Conservation (phyloP, 2,113 vertebrate genomes). For the Oncorhynchus masou region DNA sequence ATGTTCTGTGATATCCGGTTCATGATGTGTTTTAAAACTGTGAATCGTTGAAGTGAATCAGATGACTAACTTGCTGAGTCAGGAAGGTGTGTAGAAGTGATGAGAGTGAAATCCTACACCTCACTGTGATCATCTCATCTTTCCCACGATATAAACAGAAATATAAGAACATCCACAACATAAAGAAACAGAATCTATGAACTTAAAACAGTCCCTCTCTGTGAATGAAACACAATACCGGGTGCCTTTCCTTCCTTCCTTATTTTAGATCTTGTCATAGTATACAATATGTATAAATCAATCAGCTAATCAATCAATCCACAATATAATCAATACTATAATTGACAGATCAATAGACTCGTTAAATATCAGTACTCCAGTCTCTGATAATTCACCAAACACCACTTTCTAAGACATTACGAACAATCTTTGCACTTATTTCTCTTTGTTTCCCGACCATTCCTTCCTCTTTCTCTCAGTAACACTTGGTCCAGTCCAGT, state of each 20-base stretch:
- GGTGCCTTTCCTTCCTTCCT: no score
- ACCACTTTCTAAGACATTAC: not conserved
- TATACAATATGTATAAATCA: not conserved
- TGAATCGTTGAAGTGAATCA: not conserved
- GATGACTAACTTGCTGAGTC: not conserved
- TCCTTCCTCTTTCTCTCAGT: no score
- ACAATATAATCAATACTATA: not conserved
- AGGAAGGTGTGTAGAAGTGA: not conserved
- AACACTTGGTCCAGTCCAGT: conserved; percentile 7
- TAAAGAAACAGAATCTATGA: no score
- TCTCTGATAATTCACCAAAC: not conserved
- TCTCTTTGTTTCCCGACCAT: not conserved
- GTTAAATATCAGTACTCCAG: not conserved
- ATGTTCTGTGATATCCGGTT: no score
- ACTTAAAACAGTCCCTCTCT: no score
- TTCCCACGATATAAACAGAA: not conserved
- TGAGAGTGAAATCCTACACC: not conserved
- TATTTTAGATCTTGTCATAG: no score
- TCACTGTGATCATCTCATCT: not conserved
- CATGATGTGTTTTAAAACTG: no score
- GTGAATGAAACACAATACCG: no score
- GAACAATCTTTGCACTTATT: not conserved
- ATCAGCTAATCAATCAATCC: no score
- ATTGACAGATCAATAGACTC: not conserved
- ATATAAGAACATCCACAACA: no score